Evolutionary conservation across 1,140 invertebrate species (phyloP).

Genomic region (Drosophila arizonae): DNA sequence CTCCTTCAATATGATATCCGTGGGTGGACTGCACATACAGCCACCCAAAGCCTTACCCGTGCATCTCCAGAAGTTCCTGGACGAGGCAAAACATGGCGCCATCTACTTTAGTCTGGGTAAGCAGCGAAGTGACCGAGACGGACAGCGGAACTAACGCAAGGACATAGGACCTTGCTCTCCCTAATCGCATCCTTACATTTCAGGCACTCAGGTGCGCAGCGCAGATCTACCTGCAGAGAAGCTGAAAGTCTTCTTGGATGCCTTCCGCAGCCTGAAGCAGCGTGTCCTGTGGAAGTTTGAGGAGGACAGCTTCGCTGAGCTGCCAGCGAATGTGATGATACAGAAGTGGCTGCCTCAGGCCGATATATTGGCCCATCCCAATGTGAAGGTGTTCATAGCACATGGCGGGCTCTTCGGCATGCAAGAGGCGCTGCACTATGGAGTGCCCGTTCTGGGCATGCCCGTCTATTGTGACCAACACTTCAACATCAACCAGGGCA

Average conservation of each 20-base stretch:
- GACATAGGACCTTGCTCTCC: too few species aligned
- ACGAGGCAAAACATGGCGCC: conserved; percentile 83
- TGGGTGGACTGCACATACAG: conserved; percentile 83
- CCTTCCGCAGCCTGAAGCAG: conserved; percentile 84
- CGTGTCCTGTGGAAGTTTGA: conserved; percentile 87
- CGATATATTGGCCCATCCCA: conserved; percentile 85
- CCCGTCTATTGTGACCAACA: conserved; percentile 85
- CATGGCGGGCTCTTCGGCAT: conserved; percentile 86
- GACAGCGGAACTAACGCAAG: too few species aligned
- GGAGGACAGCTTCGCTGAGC: conserved; percentile 81
- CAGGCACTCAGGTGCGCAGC: conserved; percentile 59
- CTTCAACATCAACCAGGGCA: conserved; percentile 63
- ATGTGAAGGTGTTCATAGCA: conserved; percentile 85
- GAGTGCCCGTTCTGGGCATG: conserved; percentile 85
- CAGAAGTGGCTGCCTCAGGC: conserved; percentile 86
- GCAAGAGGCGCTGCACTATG: conserved; percentile 85
- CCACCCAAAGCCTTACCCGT: conserved; percentile 73
- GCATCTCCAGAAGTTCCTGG: conserved; percentile 64
- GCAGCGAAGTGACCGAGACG: not conserved
- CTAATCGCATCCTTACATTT: too few species aligned
- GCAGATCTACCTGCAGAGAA: conserved; percentile 80
- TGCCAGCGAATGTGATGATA: conserved; percentile 85
- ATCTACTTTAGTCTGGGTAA: conserved; percentile 85
- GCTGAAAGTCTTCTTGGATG: conserved; percentile 83
- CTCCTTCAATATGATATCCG: conserved; percentile 83